Conservation (phyloP, 2,113 vertebrate species). For the Nycticebus coucang region DNA sequence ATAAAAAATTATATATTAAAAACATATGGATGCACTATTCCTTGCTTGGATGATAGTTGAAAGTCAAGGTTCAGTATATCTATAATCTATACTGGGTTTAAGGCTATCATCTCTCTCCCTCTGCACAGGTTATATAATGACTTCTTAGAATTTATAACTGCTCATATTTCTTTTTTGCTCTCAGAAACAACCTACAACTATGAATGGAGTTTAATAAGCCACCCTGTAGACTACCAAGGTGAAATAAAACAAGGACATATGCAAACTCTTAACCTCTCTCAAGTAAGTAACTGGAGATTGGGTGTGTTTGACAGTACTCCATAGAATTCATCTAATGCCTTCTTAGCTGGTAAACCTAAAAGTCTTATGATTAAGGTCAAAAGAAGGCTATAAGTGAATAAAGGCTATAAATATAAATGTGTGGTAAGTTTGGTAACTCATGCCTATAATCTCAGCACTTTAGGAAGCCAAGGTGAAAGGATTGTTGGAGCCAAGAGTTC, state of each 20-base stretch:
- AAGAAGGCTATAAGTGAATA: not conserved
- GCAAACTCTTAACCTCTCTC: slow-evolving; percentile 83
- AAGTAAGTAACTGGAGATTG: slow-evolving; percentile 78
- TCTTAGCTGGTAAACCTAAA: not conserved
- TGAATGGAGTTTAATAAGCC: slow-evolving; percentile 87
- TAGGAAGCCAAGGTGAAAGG: too few relatives aligned
- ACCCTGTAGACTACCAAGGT: slow-evolving; percentile 84
- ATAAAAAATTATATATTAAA: not conserved
- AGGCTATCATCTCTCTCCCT: not conserved
- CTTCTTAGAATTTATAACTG: slow-evolving; percentile 24
- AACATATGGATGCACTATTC: not conserved
- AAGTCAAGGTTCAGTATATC: not conserved
- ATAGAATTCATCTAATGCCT: not conserved
- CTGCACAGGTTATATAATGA: not conserved
- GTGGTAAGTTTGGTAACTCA: too few relatives aligned
- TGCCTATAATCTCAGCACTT: too few relatives aligned
- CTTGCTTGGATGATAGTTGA: not conserved
- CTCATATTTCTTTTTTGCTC: slow-evolving; percentile 23
- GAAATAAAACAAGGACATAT: slow-evolving; percentile 83
- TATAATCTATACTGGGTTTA: not conserved
- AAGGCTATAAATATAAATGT: not conserved
- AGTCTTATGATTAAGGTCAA: not conserved
- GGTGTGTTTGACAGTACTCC: not conserved
- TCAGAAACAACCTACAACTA: slow-evolving; percentile 86
- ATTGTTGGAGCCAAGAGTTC: too few relatives aligned